Percentiles rank a stretch among this genome's conserved stretches.
Conservation (phyloP, 2,113 vertebrate species). For the Dolichotis patagonum region DNA sequence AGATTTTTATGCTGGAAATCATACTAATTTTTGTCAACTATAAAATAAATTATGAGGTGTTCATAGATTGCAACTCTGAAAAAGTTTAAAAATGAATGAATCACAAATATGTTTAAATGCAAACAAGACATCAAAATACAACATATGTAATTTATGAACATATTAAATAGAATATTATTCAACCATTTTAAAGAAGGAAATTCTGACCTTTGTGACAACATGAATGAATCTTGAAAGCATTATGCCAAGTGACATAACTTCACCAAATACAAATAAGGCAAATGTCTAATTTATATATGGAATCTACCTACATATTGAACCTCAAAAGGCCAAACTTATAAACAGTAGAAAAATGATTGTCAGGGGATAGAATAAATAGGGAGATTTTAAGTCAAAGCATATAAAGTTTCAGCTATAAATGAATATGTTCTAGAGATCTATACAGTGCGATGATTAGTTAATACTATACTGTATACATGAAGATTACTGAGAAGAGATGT, state of each 20-base stretch:
- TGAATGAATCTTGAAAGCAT: neutral
- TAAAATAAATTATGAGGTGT: neutral
- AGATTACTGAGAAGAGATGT: neutral
- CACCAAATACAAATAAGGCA: neutral
- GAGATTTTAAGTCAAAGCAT: neutral
- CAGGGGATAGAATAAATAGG: neutral
- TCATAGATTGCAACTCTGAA: neutral
- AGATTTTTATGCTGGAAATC: neutral
- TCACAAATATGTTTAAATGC: neutral
- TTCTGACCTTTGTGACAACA: neutral
- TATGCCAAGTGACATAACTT: neutral
- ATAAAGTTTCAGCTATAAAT: neutral
- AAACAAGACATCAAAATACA: neutral
- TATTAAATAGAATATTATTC: neutral
- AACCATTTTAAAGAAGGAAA: neutral
- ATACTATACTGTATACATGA: neutral
- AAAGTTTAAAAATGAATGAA: neutral
- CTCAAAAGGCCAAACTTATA: neutral
- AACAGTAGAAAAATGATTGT: neutral
- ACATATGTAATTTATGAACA: neutral
- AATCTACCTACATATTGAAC: neutral
- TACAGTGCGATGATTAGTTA: neutral
- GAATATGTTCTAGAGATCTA: neutral
- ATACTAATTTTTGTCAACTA: neutral
- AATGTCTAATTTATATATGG: neutral